A percentile compares a stretch with the other conserved stretches of the same genome.
Conservation (phyloP, 2,797 vertebrate species). For the Alca torda region DNA sequence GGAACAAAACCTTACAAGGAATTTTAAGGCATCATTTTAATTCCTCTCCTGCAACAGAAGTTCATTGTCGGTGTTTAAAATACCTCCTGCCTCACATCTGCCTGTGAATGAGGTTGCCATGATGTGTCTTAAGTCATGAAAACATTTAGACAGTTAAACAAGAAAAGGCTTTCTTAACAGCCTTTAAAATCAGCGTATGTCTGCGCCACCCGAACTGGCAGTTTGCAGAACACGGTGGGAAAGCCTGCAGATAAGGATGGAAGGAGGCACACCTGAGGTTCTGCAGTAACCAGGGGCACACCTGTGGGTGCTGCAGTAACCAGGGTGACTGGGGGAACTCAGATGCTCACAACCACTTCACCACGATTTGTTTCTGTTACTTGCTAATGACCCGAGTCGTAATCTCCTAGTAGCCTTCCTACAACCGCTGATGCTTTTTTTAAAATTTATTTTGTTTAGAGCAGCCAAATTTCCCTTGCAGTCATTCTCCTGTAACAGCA, state of each 20-base stretch:
- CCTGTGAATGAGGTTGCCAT: fast-evolving
- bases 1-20: neutral
- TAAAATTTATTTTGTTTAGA: neutral
- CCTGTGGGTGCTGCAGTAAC: neutral
- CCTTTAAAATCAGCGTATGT: neutral
- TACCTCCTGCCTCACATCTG: neutral
- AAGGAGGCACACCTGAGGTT: neutral
- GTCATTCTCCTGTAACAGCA: neutral
- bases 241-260: neutral
- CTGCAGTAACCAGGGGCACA: neutral
- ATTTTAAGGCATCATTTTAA: neutral
- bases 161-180: neutral
- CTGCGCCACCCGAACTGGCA: neutral
- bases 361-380: neutral
- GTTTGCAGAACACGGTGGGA: neutral
- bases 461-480: neutral
- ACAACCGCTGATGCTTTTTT: neutral
- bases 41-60: neutral
- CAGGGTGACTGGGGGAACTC: fast-evolving
- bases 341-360: neutral
- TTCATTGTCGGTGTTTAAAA: neutral
- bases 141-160: neutral
- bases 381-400: neutral
- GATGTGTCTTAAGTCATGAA: neutral
- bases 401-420: neutral